Percentiles rank a stretch among this genome's conserved stretches.
phyloP scores from a whole-genome alignment of 1,140 invertebrate genomes.

The Drosophila insularis region DNA sequence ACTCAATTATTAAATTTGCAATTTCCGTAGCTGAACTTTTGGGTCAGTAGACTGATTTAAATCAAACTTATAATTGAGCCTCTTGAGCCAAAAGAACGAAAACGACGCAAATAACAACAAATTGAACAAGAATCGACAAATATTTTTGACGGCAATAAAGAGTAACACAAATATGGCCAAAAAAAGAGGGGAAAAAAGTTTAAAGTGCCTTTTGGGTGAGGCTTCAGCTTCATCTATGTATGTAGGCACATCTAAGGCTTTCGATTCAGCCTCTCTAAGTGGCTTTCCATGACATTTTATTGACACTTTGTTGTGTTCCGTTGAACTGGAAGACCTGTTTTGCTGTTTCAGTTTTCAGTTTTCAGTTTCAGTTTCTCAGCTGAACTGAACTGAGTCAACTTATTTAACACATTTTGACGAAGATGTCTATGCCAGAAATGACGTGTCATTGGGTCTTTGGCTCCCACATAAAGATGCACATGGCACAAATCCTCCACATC shows the following conservation, averaged over 20 bases:
- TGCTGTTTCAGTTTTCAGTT: slow-evolving; percentile 24
- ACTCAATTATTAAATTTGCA: slow-evolving; percentile 82
- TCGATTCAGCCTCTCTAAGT: slow-evolving; percentile 47
- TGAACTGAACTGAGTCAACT: slow-evolving; percentile 41
- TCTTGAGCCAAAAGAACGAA: slow-evolving; percentile 39
- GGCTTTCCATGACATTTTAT: slow-evolving; percentile 79
- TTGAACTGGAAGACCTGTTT: slow-evolving; percentile 67
- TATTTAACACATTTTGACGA: slow-evolving; percentile 74
- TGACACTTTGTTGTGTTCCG: slow-evolving; percentile 49
- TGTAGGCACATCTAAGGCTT: slow-evolving; percentile 4
- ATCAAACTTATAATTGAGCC: slow-evolving; percentile 81
- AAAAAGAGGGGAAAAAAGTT: slow-evolving; percentile 17
- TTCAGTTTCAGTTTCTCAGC: slow-evolving; percentile 33
- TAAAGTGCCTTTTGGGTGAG: slow-evolving; percentile 55
- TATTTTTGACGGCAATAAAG: slow-evolving; percentile 33
- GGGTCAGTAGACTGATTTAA: slow-evolving; percentile 82
- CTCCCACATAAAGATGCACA: slow-evolving; percentile 69
- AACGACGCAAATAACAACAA: slow-evolving; percentile 7
- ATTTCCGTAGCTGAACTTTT: slow-evolving; percentile 82
- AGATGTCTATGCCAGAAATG: slow-evolving; percentile 76
- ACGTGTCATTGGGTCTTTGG: slow-evolving; percentile 74
- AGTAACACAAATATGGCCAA: slow-evolving; percentile 61
- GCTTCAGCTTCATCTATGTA: slow-evolving; percentile 26
- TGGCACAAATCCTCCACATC: slow-evolving; percentile 32
- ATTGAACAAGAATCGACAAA: slow-evolving; percentile 65